These are phyloP conservation scores for Capromys pilorides DNA, from an alignment of 2,797 vertebrate species.

Conservation along the genomic window DNA sequence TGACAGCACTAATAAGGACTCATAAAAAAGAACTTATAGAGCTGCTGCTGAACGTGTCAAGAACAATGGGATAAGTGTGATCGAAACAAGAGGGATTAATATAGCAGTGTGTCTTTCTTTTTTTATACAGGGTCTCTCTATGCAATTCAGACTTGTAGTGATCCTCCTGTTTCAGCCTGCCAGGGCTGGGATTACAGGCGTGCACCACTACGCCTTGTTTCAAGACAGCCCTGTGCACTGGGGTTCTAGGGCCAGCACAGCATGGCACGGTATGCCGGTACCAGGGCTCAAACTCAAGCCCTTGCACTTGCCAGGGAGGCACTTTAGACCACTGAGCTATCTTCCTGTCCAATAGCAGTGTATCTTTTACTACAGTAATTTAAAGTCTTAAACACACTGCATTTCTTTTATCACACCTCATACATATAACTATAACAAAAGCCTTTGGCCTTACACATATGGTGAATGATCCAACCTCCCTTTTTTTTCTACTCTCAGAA, in stretches of 20 bases:
- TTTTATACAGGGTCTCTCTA: no score
- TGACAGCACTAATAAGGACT: not conserved
- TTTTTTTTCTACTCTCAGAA: conserved; percentile 14
- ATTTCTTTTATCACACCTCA: not conserved
- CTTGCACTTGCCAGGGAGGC: no score
- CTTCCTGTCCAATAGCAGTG: not conserved
- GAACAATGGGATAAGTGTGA: not conserved
- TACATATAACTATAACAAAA: not conserved
- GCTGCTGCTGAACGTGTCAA: not conserved
- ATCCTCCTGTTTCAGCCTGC: no score
- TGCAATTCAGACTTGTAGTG: no score
- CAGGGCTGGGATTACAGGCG: no score
- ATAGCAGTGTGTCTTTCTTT: not conserved
- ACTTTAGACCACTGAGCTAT: no score
- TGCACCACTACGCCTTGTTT: no score
- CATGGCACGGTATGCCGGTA: no score
- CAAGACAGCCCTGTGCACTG: no score
- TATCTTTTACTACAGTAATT: not conserved
- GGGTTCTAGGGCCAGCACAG: no score
- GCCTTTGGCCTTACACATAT: not conserved
- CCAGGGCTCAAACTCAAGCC: no score
- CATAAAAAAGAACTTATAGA: not conserved
- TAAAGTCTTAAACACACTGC: not conserved
- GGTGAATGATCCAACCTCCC: not conserved
- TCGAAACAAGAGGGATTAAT: not conserved